Conservation (phyloP, 2,797 vertebrate genomes). For the Enoplosus armatus region DNA sequence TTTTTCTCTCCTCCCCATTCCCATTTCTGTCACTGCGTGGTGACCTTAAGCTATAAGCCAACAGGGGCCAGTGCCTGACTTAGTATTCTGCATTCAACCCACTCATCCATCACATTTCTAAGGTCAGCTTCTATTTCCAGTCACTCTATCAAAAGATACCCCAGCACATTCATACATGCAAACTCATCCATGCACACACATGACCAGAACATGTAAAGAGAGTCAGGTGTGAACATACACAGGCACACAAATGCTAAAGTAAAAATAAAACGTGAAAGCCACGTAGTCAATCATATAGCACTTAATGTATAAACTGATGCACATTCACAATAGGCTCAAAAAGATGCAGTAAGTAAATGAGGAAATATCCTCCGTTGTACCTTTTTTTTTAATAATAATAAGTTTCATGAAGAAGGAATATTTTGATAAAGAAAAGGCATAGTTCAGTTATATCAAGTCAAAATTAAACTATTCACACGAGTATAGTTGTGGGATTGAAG, state of each 20-base stretch:
- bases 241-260: not conserved
- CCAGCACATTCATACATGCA: conserved; percentile 29
- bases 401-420: conserved; percentile 2
- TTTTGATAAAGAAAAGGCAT: not conserved
- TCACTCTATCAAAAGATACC: conserved; percentile 79
- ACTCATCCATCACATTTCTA: conserved; percentile 86
- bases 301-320: not conserved
- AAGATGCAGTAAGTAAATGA: not conserved
- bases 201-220: conserved; percentile 3
- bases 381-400: conserved; percentile 17
- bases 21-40: conserved; percentile 68
- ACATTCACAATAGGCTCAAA: conserved; percentile 2
- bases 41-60: conserved; percentile 86
- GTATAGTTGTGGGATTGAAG: not conserved
- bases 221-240: conserved; percentile 25
- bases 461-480: conserved; percentile 21
- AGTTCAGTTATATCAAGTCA: not conserved
- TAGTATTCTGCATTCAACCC: conserved; percentile 78
- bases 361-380: conserved; percentile 8
- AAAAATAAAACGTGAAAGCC: not conserved
- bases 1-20: conserved; percentile 33
- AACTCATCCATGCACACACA: not conserved
- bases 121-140: conserved; percentile 85
- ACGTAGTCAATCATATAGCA: not conserved
- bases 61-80: conserved; percentile 68